Percentiles rank a stretch among this genome's conserved stretches.
phyloP scores from a whole-genome alignment of 2,888 invertebrate genomes.

The Pantelozetes paolii region DNA sequence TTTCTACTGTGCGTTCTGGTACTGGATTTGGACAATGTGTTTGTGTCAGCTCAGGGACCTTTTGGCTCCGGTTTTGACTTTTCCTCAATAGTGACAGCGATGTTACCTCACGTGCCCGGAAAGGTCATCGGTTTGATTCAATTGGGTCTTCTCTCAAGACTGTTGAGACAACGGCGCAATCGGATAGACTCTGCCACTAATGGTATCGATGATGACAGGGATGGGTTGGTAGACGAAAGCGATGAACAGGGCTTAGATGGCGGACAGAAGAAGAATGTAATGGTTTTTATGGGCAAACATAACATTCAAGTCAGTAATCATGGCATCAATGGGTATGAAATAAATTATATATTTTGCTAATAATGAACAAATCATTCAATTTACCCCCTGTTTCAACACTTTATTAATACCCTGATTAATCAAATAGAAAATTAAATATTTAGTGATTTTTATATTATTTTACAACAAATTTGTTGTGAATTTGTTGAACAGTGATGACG shows the following conservation, averaged over 20 bases:
- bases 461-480: no score
- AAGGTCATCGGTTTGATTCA: not conserved
- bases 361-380: not conserved
- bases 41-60: not conserved
- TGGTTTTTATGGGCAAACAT: constrained; percentile 20
- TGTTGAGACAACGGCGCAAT: not conserved
- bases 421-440: no score
- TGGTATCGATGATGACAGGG: constrained; percentile 15
- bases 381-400: not conserved
- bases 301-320: constrained; percentile 31
- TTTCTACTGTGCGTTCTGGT: not conserved
- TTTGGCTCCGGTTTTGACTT: not conserved
- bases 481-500: no score
- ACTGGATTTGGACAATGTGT: not conserved
- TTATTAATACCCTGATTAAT: not conserved
- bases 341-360: not conserved
- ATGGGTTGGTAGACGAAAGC: not conserved
- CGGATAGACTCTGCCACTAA: not conserved
- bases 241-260: not conserved
- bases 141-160: not conserved
- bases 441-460: no score
- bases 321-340: constrained; percentile 7
- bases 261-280: not conserved
- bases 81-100: not conserved
- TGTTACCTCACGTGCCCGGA: not conserved